Evolutionary conservation across 2,113 vertebrate genomes (phyloP), one percentile per base, ranked within the genome.

Genomic region (Semicossyphus pulcher): DNA sequence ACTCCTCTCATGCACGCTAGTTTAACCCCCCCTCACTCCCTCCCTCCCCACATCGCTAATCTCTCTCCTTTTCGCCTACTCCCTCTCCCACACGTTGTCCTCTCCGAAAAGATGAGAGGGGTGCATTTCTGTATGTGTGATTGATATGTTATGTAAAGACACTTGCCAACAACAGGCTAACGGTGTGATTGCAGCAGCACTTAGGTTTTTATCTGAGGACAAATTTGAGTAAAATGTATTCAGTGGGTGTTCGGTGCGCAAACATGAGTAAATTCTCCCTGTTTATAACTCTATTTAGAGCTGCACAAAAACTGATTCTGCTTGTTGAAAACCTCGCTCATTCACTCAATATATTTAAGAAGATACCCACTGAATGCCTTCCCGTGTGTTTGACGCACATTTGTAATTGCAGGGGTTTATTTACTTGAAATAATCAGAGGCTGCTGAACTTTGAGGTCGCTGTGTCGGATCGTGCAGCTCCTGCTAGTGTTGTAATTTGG

Each of bases 1-100:
- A 10, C 72, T 76, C 75, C 69, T 88, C 79, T 81, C 74, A 79
- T 56, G 59, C 74, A 76, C 41, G 49, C 37, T 80, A 83, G 85
- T 90, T 76, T 80, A 76, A 74, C 81, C 77, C 85, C 72, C 77
- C 70, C 34, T 4, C 53, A 4, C 68, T 21, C 57, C 48, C 48
- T 44, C 44, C 75, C 56, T 31, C 48, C 84, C 81, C 81, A 72
- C 76, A 80, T 83, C 53, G 62, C 89, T 89, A 85, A 91, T 92
- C 88, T 91, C 82, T 86, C 86, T 83, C 80, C 71, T 80, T 83
- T 83, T 89, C 81, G 76, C 90, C 92, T 79, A 92, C 87, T 56
- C 72, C 67, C 6, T 81, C 91, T 88, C 92, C 93, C 88, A 94
- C 92, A 77, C 85, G 11, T 56, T 72, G 72, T 83, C 83, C 76